Base-by-base conservation (phyloP, 2,113 vertebrate genomes). In the Amphiprion percula region DNA sequence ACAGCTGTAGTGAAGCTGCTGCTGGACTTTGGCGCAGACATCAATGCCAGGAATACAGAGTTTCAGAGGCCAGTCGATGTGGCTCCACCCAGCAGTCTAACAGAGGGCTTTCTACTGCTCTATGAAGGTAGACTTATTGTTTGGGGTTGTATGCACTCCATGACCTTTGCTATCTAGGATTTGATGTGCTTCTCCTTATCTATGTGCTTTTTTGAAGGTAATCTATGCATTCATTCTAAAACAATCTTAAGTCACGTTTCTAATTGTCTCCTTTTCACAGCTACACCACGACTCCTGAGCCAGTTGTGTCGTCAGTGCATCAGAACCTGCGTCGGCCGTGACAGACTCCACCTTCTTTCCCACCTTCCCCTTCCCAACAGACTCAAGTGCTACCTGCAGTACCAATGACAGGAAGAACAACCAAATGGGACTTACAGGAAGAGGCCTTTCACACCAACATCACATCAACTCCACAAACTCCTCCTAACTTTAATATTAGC, bases 1-100 rank as follows among this genome's bases (percentile, higher is more conserved):
- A 87, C 92, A 1, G 96, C 97, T 24, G 94, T 96, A 0, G 90
- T 97, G 71, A 96, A 92, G 75, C 88, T 97, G 62, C 94, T 99
- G 81, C 93, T 99, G 67, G 97, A 99, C 72, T 99, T 98, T 84
- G 98, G 97, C 30, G 97, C 98, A 0, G 96, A 99, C 67, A 94
- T 96, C 81, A 98, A 97, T 39, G 95, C 96, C 80, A 96, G 95
- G 84, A 97, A 99, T 77, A 91, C 90, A 56, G 97, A 98, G 50
- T 95, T 94, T 58, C 95, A 97, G 89, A 91, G 96, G 62, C 96
- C 98, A 4, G 90, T 98, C 7, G 97, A 99, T 19, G 89, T 97
- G 60, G 96, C 96, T 70, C 91, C 95, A 23, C 94, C 97, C 12
- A 96, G 95, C 87, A 96, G 97, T 80, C 71, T 90, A 58, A 96